Percentiles rank a stretch among this genome's conserved stretches.
Conservation (phyloP, 2,888 invertebrate genomes). For the Diloba caeruleocephala region DNA sequence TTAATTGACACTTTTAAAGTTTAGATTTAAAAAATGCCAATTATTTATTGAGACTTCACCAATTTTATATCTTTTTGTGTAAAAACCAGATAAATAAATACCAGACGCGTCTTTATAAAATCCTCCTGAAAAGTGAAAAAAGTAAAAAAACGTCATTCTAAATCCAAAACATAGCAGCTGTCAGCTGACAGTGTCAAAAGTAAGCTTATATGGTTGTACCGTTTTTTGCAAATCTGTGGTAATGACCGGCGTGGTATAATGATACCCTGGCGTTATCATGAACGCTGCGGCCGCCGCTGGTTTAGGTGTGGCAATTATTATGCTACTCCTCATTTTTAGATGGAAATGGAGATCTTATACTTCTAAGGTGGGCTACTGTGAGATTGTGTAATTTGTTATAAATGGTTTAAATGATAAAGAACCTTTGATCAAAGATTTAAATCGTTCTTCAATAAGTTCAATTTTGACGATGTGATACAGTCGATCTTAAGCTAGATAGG, state of each 20-base stretch:
- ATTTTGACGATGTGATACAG: no score
- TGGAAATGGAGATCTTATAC: slow-evolving; percentile 64
- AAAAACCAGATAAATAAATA: no score
- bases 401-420: no score
- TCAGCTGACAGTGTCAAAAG: slow-evolving; percentile 40
- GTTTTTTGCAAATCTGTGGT: slow-evolving; percentile 38
- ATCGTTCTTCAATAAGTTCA: no score
- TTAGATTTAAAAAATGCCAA: no score
- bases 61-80: no score
- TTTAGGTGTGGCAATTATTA: slow-evolving; percentile 63
- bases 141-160: slow-evolving; percentile 49
- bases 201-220: slow-evolving; percentile 37
- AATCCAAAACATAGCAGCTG: slow-evolving; percentile 52
- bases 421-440: no score
- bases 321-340: slow-evolving; percentile 63
- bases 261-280: slow-evolving; percentile 61
- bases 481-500: no score
- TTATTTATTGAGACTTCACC: no score
- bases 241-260: slow-evolving; percentile 52
- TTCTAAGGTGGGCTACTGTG: slow-evolving; percentile 60
- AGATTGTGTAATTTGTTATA: no score
- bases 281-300: slow-evolving; percentile 63
- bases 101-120: no score
- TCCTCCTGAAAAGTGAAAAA: background rate
- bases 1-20: no score